A percentile compares a stretch with the other conserved stretches of the same genome.
Conservation (phyloP, 1,140 invertebrate genomes). For the Leptopilina clavipes region DNA sequence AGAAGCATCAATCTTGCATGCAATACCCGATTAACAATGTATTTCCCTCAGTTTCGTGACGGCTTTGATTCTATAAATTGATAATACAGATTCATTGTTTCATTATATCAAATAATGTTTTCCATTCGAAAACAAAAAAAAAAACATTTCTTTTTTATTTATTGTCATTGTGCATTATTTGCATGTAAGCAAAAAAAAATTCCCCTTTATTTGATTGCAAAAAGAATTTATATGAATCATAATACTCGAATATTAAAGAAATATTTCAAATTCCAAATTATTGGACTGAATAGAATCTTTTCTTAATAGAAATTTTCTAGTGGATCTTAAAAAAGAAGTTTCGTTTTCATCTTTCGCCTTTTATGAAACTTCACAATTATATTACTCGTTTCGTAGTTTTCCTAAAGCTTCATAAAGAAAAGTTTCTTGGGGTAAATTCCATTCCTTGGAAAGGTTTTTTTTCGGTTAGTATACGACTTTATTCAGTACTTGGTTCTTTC, state of each 20-base stretch:
- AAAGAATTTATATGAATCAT: background rate
- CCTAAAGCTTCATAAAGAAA: slow-evolving; percentile 22
- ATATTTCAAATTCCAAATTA: background rate
- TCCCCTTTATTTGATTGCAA: no score
- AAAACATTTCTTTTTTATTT: no score
- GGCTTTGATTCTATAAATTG: background rate
- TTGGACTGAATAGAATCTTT: background rate
- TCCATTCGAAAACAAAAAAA: no score
- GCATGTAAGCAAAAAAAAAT: no score
- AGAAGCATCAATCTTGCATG: slow-evolving; percentile 11
- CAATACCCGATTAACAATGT: background rate
- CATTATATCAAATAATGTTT: no score
- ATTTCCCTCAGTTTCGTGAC: background rate
- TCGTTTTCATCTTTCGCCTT: background rate
- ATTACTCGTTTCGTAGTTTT: slow-evolving; percentile 15
- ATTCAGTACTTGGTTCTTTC: slow-evolving; percentile 7
- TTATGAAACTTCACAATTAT: slow-evolving; percentile 15
- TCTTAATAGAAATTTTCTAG: background rate
- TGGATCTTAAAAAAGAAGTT: slow-evolving; percentile 13
- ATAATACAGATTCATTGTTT: background rate
- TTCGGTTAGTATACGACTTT: slow-evolving; percentile 3
- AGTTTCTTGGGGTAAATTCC: slow-evolving; percentile 22
- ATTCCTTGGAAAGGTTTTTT: slow-evolving; percentile 24
- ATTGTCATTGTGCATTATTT: no score
- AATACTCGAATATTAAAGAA: background rate